Conservation (phyloP, 23 tunicate genomes). For the Trididemnum miniatum region DNA sequence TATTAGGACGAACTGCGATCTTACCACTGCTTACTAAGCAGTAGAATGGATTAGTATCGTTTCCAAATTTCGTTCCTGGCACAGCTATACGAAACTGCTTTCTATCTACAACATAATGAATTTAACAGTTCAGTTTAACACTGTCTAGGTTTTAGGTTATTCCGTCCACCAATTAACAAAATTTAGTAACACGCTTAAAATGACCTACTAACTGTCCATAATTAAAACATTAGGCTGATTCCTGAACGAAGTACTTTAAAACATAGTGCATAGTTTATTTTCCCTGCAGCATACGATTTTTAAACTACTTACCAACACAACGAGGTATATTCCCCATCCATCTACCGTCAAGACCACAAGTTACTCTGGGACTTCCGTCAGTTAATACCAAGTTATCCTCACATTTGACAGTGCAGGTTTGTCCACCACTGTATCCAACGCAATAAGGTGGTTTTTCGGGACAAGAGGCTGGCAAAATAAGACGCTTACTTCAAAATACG, state of each 20-base stretch:
- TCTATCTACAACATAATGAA: no score
- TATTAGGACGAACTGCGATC: neutral
- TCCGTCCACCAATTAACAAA: no score
- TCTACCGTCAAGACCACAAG: constrained; percentile 55
- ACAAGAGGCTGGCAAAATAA: constrained; percentile 45
- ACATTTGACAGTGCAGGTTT: constrained; percentile 48
- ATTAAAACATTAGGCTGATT: no score
- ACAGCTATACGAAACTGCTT: neutral
- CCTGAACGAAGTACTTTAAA: no score
- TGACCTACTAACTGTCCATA: no score
- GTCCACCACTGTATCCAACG: constrained; percentile 38
- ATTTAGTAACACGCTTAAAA: no score
- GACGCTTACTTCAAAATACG: neutral
- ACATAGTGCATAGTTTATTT: no score
- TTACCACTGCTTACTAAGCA: neutral
- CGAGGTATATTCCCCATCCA: constrained; percentile 64
- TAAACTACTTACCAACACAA: constrained; percentile 64
- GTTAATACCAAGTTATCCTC: constrained; percentile 13
- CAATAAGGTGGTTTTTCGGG: constrained; percentile 37
- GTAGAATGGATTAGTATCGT: neutral
- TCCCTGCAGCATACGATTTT: no score
- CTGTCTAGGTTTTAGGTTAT: no score
- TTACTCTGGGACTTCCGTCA: constrained; percentile 49
- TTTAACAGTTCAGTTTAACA: no score
- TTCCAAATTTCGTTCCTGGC: neutral